Evolutionary conservation across 2,113 vertebrate species (phyloP).

Genomic region (Anoura caudifer): DNA sequence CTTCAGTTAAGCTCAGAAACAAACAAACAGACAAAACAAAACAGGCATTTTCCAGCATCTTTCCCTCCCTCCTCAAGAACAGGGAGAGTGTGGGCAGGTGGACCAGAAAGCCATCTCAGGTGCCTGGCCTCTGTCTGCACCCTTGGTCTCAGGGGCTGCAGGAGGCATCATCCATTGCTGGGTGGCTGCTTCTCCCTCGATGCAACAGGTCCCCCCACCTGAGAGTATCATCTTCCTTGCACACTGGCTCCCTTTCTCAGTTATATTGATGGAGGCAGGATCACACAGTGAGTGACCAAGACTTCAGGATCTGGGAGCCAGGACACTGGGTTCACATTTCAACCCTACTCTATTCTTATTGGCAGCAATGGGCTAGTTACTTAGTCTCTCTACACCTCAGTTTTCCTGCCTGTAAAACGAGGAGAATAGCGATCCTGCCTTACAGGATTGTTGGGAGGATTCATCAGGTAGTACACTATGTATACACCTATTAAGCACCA

Average conservation of each 20-base stretch:
- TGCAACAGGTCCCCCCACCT: not conserved
- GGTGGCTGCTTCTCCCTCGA: not conserved
- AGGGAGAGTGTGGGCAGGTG: not conserved
- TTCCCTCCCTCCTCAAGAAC: not conserved
- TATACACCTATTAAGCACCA: not conserved
- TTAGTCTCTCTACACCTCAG: not conserved
- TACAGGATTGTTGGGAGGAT: not conserved
- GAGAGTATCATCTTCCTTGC: not conserved
- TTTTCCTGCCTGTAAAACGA: not conserved
- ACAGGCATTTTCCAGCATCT: not conserved
- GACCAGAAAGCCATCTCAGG: not conserved
- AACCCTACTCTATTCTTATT: not conserved
- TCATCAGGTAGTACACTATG: not conserved
- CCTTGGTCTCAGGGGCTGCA: not conserved
- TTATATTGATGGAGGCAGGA: not conserved
- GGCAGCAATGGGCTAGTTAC: not conserved
- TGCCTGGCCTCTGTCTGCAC: not conserved
- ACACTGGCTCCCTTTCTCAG: not conserved
- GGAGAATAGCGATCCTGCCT: not conserved
- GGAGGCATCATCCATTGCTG: not conserved
- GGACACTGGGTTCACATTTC: not conserved
- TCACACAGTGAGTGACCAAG: not conserved
- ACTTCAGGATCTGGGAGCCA: not conserved
- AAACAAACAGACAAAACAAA: not conserved
- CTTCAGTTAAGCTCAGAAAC: not conserved